Base-by-base conservation (phyloP, 2,113 vertebrate species). In the Paedocypris sp. region DNA sequence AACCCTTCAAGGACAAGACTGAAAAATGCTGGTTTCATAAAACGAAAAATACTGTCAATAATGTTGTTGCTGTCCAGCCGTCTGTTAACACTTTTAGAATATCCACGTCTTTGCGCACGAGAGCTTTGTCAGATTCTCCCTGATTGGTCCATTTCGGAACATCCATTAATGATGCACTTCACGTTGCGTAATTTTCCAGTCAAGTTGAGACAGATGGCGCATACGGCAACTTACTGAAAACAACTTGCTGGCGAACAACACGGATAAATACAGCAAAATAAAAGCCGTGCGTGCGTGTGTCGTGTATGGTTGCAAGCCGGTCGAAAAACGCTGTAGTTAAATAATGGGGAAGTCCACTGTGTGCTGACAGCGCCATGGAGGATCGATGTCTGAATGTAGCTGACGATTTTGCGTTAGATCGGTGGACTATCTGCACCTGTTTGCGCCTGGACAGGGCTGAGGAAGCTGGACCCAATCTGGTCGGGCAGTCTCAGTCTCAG, bases 401-500 rank as follows among this genome's bases (percentile, higher is more conserved):
- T 45, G 38, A 29, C 15, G 23, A 18, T 31, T 45, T 43, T 20
- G 10, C 20, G 10, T 2, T 10, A 2, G 26, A 18, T 45, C 54
- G 22, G 9, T 43, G 39, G 38, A 43, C 39, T 12, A 26, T 22
- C 12, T 58, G 39, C 54, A 58, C 54, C 39, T 58, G 54, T 45
- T 43, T 45, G 54, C 54, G 31, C 22, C 38, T 8, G 16, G 5
- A 8, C 5, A 52, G 15, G 10, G 25, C 39, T 42, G 39, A 26
- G 25, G 26, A 31, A 58, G 39, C 26, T 16, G 32, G 4, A 25
- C 36, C 20, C 10, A 16, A 20, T 16, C 23, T 20, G 38, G 16
- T n/a, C 6, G 39, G 13, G 39, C 54, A 58, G 54, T 45, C 43
- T 58, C 54, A 58, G 54, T 45, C 43, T 58, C 54, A 58, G 54